Conservation (phyloP, 2,113 vertebrate species). For the Saiga tatarica region DNA sequence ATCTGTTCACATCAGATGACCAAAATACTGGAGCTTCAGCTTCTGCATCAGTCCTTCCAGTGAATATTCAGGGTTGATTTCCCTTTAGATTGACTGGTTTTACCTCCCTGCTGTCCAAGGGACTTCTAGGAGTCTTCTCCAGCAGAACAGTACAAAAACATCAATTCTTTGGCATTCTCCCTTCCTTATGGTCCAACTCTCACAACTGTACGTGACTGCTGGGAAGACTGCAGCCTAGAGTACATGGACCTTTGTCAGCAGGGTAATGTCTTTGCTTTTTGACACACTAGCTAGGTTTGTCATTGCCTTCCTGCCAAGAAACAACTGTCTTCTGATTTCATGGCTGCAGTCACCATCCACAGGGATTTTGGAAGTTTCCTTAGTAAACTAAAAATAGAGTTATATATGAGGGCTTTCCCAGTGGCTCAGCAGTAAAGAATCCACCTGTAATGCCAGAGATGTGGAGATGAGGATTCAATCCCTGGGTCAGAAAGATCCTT, state of each 20-base stretch:
- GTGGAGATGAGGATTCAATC: neutral
- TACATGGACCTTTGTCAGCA: neutral
- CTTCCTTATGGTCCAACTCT: neutral
- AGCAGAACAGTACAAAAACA: neutral
- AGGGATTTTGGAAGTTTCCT: neutral
- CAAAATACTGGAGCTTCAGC: neutral
- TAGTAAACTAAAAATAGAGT: neutral
- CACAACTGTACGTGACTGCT: accelerated
- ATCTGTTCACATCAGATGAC: neutral
- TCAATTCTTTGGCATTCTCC: neutral
- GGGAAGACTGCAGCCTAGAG: neutral
- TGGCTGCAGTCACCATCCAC: neutral
- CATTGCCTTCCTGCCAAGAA: neutral
- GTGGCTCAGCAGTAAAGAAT: neutral
- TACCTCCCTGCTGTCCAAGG: neutral
- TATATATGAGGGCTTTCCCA: neutral
- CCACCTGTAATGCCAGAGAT: neutral
- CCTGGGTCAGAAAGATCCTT: neutral
- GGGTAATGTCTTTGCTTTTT: neutral
- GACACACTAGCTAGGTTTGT: neutral
- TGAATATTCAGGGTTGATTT: neutral
- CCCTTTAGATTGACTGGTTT: neutral
- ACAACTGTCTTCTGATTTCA: neutral
- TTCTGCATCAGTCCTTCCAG: neutral
- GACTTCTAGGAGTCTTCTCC: neutral